A percentile compares a stretch with the other conserved stretches of the same genome.
These are phyloP conservation scores for Cassiopea xamachana DNA, from an alignment of 30 jellyfish, hydroid and myxozoan genomes.

Conservation along the genomic window DNA sequence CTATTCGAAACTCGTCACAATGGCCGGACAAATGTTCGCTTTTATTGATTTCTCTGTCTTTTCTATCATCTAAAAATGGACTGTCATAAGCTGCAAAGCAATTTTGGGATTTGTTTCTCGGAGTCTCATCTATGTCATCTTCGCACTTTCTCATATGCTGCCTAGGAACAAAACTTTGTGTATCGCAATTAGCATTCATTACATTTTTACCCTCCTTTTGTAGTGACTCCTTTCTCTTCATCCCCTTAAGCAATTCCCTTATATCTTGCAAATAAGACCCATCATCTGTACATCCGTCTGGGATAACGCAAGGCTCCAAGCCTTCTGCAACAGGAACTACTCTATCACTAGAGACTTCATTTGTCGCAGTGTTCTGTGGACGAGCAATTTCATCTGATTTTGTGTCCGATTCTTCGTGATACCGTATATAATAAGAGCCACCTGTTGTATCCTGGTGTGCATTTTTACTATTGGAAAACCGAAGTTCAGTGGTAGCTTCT, in stretches of 20 bases:
- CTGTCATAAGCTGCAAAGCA: background rate
- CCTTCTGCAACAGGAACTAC: background rate
- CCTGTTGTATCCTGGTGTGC: too few species aligned
- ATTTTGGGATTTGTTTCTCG: conserved; percentile 7
- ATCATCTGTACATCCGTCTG: background rate
- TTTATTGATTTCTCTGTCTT: background rate
- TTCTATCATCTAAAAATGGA: conserved; percentile 5
- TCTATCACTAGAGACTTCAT: background rate
- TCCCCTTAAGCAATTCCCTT: background rate
- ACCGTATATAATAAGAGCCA: too few species aligned
- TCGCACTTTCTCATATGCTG: background rate
- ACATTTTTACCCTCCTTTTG: background rate
- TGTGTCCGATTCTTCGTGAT: background rate
- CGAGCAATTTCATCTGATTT: background rate
- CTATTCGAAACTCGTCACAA: background rate
- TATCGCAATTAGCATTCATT: background rate
- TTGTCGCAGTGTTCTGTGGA: background rate
- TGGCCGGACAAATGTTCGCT: background rate
- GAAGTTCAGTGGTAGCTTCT: background rate
- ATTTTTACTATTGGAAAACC: too few species aligned
- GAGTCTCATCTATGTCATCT: background rate
- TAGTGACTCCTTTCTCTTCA: background rate
- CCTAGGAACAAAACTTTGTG: background rate
- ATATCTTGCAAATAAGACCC: background rate
- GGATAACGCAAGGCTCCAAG: too few species aligned